Evolutionary conservation across 1,140 invertebrate species (phyloP).

Genomic region (Hormaphis cornu): DNA sequence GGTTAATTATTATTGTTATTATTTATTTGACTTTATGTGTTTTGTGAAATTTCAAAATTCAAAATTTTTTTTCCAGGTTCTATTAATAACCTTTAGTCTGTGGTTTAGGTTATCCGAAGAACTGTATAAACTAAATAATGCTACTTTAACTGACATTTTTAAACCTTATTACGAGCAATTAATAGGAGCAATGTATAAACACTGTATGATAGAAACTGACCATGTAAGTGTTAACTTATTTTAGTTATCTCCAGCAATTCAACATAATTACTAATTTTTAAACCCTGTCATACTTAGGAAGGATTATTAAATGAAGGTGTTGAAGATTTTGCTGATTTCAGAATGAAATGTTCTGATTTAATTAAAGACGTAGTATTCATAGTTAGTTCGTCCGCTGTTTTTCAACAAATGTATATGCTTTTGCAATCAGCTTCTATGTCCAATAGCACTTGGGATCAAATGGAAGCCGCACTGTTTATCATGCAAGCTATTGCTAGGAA

Average conservation of each 20-base stretch:
- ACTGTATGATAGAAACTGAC: slow-evolving; percentile 85
- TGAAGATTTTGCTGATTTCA: slow-evolving; percentile 79
- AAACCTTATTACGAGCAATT: slow-evolving; percentile 83
- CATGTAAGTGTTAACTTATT: slow-evolving; percentile 51
- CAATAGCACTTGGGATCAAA: slow-evolving; percentile 75
- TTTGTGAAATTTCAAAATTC: no score
- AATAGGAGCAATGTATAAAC: slow-evolving; percentile 69
- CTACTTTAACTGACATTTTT: slow-evolving; percentile 67
- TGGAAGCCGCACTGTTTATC: slow-evolving; percentile 89
- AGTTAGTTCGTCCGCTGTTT: slow-evolving; percentile 82
- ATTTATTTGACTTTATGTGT: not conserved
- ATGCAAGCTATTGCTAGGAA: slow-evolving; percentile 94
- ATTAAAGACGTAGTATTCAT: slow-evolving; percentile 98
- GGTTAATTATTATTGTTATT: no score
- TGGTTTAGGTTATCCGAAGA: slow-evolving; percentile 95
- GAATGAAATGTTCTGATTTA: slow-evolving; percentile 79
- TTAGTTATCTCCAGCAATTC: not conserved
- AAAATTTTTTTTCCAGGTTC: slow-evolving; percentile 55
- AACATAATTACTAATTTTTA: slow-evolving; percentile 33
- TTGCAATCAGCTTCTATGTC: slow-evolving; percentile 49
- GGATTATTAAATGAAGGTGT: slow-evolving; percentile 74
- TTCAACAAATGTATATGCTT: slow-evolving; percentile 78
- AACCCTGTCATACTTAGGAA: no score
- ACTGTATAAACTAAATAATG: slow-evolving; percentile 77
- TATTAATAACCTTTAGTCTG: slow-evolving; percentile 92